Conservation (phyloP, 2,888 invertebrate species). For the Doris montereyensis region DNA sequence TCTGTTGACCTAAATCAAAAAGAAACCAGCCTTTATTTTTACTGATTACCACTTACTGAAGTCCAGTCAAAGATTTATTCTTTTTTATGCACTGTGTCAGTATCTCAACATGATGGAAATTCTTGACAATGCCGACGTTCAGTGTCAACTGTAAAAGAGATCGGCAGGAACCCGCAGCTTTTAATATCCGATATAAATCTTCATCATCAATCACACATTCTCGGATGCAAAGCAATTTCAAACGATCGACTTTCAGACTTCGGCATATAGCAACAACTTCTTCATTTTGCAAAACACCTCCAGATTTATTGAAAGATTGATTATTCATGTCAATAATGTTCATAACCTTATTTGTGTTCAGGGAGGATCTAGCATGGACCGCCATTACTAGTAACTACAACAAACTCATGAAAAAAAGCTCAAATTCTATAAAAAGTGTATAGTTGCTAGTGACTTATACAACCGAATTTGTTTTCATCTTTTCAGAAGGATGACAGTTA, state of each 20-base stretch:
- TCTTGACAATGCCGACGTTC: slow-evolving; percentile 57
- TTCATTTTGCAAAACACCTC: slow-evolving; percentile 44
- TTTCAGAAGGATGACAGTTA: too few relatives aligned
- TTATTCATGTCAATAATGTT: background rate
- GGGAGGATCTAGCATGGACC: background rate
- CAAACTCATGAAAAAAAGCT: too few relatives aligned
- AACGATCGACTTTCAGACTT: slow-evolving; percentile 50
- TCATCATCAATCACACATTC: slow-evolving; percentile 57
- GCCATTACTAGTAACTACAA: background rate
- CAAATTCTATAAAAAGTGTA: too few relatives aligned
- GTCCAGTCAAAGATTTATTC: slow-evolving; percentile 58
- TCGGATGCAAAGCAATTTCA: slow-evolving; percentile 58
- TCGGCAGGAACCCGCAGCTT: slow-evolving; percentile 50
- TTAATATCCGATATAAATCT: slow-evolving; percentile 57
- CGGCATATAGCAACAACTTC: slow-evolving; percentile 56
- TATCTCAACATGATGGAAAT: slow-evolving; percentile 52
- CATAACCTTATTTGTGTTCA: too few relatives aligned
- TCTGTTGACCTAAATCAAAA: too few relatives aligned
- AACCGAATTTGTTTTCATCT: too few relatives aligned
- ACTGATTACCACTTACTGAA: slow-evolving; percentile 69
- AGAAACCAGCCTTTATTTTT: too few relatives aligned
- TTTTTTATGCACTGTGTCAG: slow-evolving; percentile 55
- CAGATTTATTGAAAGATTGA: slow-evolving; percentile 41
- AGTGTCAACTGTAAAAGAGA: slow-evolving; percentile 62
- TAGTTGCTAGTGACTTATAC: too few relatives aligned